Evolutionary conservation across 2,113 vertebrate genomes (phyloP), one percentile per base, ranked within the genome.

Genomic region (Vulpes vulpes): DNA sequence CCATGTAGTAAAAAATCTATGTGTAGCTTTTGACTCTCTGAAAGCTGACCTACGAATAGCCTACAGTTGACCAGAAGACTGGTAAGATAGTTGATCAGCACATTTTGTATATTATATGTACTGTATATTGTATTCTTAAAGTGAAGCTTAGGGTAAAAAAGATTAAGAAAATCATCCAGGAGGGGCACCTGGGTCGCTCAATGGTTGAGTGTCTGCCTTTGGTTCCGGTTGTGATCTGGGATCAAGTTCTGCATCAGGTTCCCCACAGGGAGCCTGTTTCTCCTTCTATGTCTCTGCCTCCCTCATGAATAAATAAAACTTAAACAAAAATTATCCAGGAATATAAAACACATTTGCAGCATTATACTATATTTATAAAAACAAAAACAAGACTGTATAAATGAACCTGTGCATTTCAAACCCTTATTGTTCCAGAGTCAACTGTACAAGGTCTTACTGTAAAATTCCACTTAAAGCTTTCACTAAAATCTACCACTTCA

Each of bases 401-500:
- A 25, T 49, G 74, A 30, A 17, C 74, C 43, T 78, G 25, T 51
- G 43, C 15, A 30, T 49, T 78, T 78, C 74, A 76, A 76, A 27
- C 38, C 23, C 73, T 73, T 74, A 7, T 43, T 49, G 38, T 49
- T 76, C 22, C 43, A 76, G 38, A 15, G 73, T 76, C 23, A 76
- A 76, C 43, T 30, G 23, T 30, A 43, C 23, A 49, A 49, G 51
- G 2, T 84, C 35, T 89, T 38, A n/a, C 8, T 22, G 35, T 22
- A 80, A 92, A 82, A 78, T 64, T 35, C 14, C 11, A 83, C 62
- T 84, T 95, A 73, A 74, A 94, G 14, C 15, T 57, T 94, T 74
- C 67, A 74, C 8, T 59, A 67, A 91, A 95, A 94, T 14, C 67
- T 65, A 79, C 11, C 1, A 14, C 6, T 78, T 32, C 55, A 65